Evolutionary conservation across 35 echinoderm and acorn worm genomes (phyloP).

Genomic region (Stichopus chloronotus): DNA sequence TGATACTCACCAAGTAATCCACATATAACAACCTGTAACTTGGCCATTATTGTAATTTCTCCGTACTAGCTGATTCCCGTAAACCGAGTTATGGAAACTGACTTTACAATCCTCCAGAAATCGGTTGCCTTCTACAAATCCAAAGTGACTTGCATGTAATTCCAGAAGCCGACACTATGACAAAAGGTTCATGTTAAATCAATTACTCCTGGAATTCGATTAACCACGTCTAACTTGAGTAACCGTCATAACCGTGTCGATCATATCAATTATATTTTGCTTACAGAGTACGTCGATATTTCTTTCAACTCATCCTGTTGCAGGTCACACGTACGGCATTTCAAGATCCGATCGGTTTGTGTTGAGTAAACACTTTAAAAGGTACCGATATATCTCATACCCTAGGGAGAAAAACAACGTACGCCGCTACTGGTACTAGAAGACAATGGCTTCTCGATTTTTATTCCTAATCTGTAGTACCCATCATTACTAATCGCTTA

Average conservation of each 20-base stretch:
- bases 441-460: background rate
- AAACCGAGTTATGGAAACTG: too few relatives aligned
- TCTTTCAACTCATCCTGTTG: background rate
- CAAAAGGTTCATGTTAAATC: too few relatives aligned
- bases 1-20: conserved; percentile 16
- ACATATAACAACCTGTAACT: background rate
- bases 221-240: too few relatives aligned
- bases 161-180: too few relatives aligned
- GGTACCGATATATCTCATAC: background rate
- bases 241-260: too few relatives aligned
- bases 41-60: background rate
- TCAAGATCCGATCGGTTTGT: background rate
- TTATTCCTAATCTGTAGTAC: background rate
- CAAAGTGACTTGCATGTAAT: too few relatives aligned
- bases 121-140: too few relatives aligned
- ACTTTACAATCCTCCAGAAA: too few relatives aligned
- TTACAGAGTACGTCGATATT: background rate
- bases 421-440: too few relatives aligned
- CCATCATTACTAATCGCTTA: background rate
- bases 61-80: too few relatives aligned
- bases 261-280: too few relatives aligned
- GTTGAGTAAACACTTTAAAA: background rate
- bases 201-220: too few relatives aligned
- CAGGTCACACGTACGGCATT: background rate
- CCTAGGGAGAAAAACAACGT: background rate